A percentile compares a stretch with the other conserved stretches of the same genome.
Conservation (phyloP, 2,797 vertebrate species). For the Cuniculus paca region DNA sequence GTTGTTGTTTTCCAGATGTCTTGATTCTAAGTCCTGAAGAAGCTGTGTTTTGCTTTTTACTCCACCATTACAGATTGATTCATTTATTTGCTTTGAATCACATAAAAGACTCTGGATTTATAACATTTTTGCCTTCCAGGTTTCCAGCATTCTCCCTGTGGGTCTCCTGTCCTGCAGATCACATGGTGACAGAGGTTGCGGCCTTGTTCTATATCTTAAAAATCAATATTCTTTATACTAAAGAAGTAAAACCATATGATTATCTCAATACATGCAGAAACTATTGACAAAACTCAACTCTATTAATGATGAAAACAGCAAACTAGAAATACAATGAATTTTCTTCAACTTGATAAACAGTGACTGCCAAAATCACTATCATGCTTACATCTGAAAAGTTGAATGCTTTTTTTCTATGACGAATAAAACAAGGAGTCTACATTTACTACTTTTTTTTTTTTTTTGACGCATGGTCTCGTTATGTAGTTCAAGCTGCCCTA, state of each 20-base stretch:
- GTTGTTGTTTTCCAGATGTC: too few species aligned
- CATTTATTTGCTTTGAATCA: neutral
- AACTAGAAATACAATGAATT: neutral
- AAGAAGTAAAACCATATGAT: neutral
- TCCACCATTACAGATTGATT: neutral
- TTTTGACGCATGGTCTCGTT: neutral
- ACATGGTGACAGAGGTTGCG: neutral
- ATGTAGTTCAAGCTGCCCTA: neutral
- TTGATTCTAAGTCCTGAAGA: too few species aligned
- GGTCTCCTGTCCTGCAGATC: neutral
- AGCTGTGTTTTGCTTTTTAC: neutral
- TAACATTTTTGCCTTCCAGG: neutral
- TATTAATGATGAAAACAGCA: neutral
- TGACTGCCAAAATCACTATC: neutral
- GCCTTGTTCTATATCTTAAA: neutral
- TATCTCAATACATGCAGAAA: conserved; percentile 7
- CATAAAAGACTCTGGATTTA: neutral
- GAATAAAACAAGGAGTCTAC: neutral
- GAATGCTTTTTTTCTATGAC: neutral
- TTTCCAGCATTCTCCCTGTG: neutral
- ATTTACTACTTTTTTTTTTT: neutral
- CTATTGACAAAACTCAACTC: neutral
- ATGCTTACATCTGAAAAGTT: neutral
- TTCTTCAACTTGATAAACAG: conserved; percentile 3
- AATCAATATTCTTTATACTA: neutral